Evolutionary conservation across 2,113 vertebrate genomes (phyloP), one percentile per base, ranked within the genome.

Genomic region (Oostethus manadensis): DNA sequence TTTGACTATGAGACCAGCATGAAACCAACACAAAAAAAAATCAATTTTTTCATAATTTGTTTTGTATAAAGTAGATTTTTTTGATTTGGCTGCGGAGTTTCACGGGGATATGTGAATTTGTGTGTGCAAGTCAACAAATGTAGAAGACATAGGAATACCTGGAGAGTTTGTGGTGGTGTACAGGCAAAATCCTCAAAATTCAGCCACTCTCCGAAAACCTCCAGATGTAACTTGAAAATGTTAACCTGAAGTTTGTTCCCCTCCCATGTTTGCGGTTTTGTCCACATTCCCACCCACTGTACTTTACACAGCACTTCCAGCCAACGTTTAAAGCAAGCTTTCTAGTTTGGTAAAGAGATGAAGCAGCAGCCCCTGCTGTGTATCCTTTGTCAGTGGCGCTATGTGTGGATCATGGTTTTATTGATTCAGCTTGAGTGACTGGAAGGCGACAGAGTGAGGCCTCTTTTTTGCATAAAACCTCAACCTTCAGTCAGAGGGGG

Each of bases 361-460:
- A 45, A 21, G 51, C 43, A 51, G 44, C n/a, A 44, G 56, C 29
- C 18, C 14, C 29, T n/a, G 16, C 18, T 57, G 42, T 56, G 46
- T 57, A 20, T 46, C 26, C 68, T 67, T 55, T 49, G 51, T 68
- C 62, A 22, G 11, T 8, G 46, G 5, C 47, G 56, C 35, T 47
- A 33, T 63, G 47, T 23, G 51, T 26, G 43, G 40, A 62, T 11
- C 18, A 51, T 23, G 26, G 10, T 44, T 56, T 44, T 61, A 71
- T 73, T 60, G 59, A 73, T 66, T 66, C 14, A 59, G 43, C 49
- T 48, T 51, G 43, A 44, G 20, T 71, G 70, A 60, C 58, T 73
- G 66, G 11, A 6, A 42, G 49, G 43, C 65, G 62, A 76, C 56
- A 50, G 21, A 62, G 65, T 17, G 16, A 62, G 64, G 45, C 18